phyloP scores from a whole-genome alignment of 2,888 invertebrate species.

The Rutpela maculata region DNA sequence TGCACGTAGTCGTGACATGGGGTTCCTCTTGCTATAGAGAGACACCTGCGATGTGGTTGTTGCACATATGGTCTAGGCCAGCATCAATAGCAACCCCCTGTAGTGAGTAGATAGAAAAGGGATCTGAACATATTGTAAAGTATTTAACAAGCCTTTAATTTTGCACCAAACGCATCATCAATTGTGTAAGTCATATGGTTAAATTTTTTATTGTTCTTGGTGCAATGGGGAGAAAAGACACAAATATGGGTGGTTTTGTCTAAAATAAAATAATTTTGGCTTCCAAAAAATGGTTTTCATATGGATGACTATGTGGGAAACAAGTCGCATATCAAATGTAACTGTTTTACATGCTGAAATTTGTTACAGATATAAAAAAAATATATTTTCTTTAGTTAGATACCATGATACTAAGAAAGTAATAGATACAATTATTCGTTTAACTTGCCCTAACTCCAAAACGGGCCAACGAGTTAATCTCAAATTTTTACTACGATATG shows the following conservation, averaged over 20 bases:
- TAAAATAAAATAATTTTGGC: no score
- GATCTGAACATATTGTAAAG: conserved; percentile 69
- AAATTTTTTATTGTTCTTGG: conserved; percentile 34
- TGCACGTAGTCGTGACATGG: neutral
- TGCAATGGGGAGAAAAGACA: neutral
- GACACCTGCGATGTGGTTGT: conserved; percentile 64
- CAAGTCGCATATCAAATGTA: no score
- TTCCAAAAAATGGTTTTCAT: no score
- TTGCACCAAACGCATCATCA: conserved; percentile 39
- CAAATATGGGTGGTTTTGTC: neutral
- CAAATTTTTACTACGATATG: no score
- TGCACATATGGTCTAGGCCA: conserved; percentile 65
- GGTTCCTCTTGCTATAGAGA: conserved; percentile 47
- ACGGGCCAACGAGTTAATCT: no score
- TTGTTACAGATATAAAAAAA: no score
- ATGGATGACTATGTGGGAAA: no score
- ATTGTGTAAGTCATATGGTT: conserved; percentile 48
- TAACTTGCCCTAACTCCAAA: no score
- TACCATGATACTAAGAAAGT: no score
- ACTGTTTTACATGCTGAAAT: no score
- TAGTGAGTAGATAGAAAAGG: conserved; percentile 42
- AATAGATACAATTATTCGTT: no score
- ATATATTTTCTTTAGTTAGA: no score
- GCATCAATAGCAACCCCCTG: conserved; percentile 62
- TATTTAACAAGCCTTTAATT: conserved; percentile 61